phyloP scores from a whole-genome alignment of 2,797 vertebrate species.

The Eulemur albifrons region DNA sequence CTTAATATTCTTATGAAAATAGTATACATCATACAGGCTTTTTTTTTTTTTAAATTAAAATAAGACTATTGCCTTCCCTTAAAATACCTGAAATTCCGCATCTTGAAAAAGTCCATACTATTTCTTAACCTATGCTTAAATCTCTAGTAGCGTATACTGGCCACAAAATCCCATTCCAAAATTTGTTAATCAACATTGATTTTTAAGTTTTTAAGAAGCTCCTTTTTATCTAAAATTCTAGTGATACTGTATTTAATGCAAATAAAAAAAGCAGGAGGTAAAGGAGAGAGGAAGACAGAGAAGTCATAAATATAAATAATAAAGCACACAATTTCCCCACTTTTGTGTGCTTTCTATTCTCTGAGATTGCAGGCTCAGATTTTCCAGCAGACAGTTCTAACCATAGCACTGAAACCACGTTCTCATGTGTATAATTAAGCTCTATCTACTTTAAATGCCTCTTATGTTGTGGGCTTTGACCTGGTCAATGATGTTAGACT shows the following conservation, averaged over 20 bases:
- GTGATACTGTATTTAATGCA: background rate
- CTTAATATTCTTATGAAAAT: background rate
- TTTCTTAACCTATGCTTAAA: background rate
- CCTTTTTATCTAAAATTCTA: background rate
- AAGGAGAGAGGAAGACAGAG: background rate
- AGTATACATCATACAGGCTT: background rate
- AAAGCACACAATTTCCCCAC: background rate
- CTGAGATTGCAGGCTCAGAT: background rate
- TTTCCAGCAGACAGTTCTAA: conserved; percentile 49
- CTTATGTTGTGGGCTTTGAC: background rate
- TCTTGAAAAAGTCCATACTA: background rate
- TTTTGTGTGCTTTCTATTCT: background rate
- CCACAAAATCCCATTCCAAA: background rate
- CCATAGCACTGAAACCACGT: background rate
- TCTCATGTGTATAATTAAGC: conserved; percentile 49
- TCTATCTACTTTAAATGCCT: conserved; percentile 47
- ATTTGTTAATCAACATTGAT: background rate
- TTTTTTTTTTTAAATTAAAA: background rate
- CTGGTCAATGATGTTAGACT: background rate
- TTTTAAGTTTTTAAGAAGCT: background rate
- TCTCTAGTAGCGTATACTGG: background rate
- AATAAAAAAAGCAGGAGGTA: background rate
- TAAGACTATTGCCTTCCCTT: background rate
- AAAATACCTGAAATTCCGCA: background rate
- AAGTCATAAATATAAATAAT: background rate